phyloP scores from a whole-genome alignment of 2,797 vertebrate species.

The Galagoides demidoff region DNA sequence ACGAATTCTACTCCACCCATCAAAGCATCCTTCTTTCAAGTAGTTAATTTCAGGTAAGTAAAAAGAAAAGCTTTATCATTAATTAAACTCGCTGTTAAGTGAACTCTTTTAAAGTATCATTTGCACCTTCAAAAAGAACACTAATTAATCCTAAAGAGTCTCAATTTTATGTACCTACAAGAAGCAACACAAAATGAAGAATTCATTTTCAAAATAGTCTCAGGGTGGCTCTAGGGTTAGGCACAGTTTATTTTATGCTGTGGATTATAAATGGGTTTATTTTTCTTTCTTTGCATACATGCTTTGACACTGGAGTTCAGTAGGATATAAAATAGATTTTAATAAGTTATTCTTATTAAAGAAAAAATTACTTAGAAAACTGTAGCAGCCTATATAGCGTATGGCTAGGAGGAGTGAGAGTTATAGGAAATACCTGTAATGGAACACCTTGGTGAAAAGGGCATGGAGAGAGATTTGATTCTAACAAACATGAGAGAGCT shows the following conservation, averaged over 20 bases:
- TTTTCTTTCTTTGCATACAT: neutral
- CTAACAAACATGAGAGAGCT: too few relatives aligned
- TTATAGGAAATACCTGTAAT: too few relatives aligned
- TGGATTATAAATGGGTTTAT: neutral
- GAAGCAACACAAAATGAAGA: neutral
- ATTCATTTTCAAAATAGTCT: neutral
- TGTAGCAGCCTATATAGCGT: too few relatives aligned
- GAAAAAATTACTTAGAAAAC: constrained; percentile 17
- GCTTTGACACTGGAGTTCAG: neutral
- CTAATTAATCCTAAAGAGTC: neutral
- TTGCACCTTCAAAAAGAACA: neutral
- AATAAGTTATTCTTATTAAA: neutral
- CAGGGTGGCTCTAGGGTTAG: neutral
- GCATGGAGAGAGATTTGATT: too few relatives aligned
- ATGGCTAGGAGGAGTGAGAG: too few relatives aligned
- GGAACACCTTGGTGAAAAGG: too few relatives aligned
- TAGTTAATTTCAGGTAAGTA: neutral
- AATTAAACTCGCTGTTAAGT: neutral
- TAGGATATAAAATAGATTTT: constrained; percentile 24
- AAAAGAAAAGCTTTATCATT: neutral
- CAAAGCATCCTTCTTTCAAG: constrained; percentile 39
- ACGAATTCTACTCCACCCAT: neutral
- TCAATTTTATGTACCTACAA: neutral
- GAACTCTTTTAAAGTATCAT: neutral
- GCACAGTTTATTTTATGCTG: neutral